phyloP scores from a whole-genome alignment of 2,113 vertebrate species.

The Rhabdomys dilectus region DNA sequence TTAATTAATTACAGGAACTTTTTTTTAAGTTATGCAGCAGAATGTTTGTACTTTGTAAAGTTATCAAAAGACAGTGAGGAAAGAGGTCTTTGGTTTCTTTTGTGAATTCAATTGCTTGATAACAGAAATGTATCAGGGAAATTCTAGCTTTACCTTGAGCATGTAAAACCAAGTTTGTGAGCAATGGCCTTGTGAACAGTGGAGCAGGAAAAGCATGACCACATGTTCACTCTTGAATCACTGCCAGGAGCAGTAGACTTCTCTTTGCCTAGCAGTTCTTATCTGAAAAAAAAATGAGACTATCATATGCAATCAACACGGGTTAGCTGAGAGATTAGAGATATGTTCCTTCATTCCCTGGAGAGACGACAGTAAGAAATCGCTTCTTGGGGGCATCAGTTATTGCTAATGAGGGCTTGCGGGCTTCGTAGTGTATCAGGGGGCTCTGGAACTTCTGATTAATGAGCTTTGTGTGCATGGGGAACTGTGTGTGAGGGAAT shows the following conservation, averaged over 20 bases:
- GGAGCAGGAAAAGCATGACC: not conserved
- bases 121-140: not conserved
- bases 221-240: conserved; percentile 29
- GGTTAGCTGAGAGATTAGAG: conserved; percentile 11
- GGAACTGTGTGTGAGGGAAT: not conserved
- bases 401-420: not conserved
- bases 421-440: not conserved
- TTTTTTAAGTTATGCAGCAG: not conserved
- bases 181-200: not conserved
- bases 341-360: not conserved
- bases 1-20: not conserved
- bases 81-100: not conserved
- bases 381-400: conserved; percentile 7
- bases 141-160: not conserved
- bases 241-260: not conserved
- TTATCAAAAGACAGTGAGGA: not conserved
- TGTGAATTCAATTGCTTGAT: not conserved
- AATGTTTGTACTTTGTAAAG: not conserved
- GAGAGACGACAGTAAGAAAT: conserved; percentile 37
- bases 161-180: not conserved
- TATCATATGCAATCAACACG: not conserved
- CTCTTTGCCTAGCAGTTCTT: not conserved
- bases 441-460: not conserved
- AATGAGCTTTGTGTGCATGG: not conserved
- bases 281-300: not conserved